Conservation (phyloP, 2,797 vertebrate genomes). For the Melanogrammus aeglefinus region DNA sequence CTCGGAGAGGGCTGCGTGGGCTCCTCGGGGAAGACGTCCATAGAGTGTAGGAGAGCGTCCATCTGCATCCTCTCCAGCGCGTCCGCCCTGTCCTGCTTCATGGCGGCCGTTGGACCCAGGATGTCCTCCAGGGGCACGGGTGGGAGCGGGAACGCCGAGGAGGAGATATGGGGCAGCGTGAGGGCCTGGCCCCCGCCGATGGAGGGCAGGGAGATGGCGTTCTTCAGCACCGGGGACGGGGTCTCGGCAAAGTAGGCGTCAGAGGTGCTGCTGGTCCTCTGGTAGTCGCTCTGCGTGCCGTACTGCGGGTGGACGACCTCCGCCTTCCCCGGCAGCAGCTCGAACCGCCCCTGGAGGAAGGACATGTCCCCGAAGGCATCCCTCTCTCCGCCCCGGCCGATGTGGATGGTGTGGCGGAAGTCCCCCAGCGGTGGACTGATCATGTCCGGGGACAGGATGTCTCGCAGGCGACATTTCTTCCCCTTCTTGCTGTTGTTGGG, state of each 20-base stretch:
- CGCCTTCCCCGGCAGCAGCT: slow-evolving; percentile 87
- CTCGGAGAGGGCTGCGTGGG: slow-evolving; percentile 69
- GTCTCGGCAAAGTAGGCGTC: slow-evolving; percentile 88
- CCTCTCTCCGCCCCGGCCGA: slow-evolving; percentile 90
- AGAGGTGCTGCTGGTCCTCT: slow-evolving; percentile 90
- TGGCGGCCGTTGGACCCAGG: slow-evolving; percentile 51
- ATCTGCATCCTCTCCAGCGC: slow-evolving; percentile 84
- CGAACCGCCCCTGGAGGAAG: slow-evolving; percentile 95
- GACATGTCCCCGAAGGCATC: slow-evolving; percentile 98
- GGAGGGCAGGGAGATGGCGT: slow-evolving; percentile 95
- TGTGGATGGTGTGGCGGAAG: slow-evolving; percentile 98
- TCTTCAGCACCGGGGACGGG: slow-evolving; percentile 97
- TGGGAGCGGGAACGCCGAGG: slow-evolving; percentile 81
- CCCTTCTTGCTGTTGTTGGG: slow-evolving; percentile 90
- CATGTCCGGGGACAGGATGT: slow-evolving; percentile 97
- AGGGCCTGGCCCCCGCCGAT: slow-evolving; percentile 96
- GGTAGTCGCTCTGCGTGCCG: slow-evolving; percentile 82
- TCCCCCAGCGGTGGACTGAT: slow-evolving; percentile 97
- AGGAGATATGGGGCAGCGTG: slow-evolving; percentile 84
- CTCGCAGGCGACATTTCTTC: slow-evolving; percentile 93
- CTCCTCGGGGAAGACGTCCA: slow-evolving; percentile 83
- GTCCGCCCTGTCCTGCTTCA: slow-evolving; percentile 69
- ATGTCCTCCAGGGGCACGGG: slow-evolving; percentile 77
- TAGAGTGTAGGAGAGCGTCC: slow-evolving; percentile 81
- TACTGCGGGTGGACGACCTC: slow-evolving; percentile 73